A percentile compares a stretch with the other conserved stretches of the same genome.
Evolutionary conservation across 2,888 invertebrate genomes (phyloP).

Genomic region (Amiota minor): DNA sequence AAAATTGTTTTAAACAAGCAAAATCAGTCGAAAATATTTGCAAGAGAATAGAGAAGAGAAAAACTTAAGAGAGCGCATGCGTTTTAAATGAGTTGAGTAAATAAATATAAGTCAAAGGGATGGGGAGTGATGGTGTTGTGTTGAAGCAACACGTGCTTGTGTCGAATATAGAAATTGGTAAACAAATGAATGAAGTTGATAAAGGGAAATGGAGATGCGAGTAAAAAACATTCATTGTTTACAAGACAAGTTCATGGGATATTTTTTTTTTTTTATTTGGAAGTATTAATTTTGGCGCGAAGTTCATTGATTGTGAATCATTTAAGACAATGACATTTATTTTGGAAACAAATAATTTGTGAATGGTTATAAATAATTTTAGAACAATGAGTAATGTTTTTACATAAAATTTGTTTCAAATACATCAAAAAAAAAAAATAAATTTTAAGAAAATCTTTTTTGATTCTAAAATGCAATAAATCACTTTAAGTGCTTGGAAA

Average conservation of each 20-base stretch:
- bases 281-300: conserved; percentile 16
- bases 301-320: not conserved
- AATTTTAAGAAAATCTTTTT: not conserved
- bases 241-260: conserved; percentile 42
- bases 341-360: no score
- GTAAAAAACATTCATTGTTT: conserved; percentile 53
- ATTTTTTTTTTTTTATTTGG: not conserved
- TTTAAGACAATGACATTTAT: no score
- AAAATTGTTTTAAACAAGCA: conserved; percentile 38
- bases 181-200: conserved; percentile 54
- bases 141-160: conserved; percentile 56
- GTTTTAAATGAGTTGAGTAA: conserved; percentile 44
- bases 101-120: conserved; percentile 26
- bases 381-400: not conserved
- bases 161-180: conserved; percentile 40
- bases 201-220: conserved; percentile 34
- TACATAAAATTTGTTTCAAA: not conserved
- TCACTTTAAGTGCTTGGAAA: not conserved
- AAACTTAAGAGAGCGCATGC: conserved; percentile 54
- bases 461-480: not conserved
- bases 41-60: no score
- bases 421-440: not conserved
- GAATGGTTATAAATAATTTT: not conserved
- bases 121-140: not conserved
- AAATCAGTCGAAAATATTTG: conserved; percentile 8